These are phyloP conservation scores for Caenorhabditis briggsae DNA, from an alignment of 1,140 invertebrate genomes.

Conservation along the genomic window DNA sequence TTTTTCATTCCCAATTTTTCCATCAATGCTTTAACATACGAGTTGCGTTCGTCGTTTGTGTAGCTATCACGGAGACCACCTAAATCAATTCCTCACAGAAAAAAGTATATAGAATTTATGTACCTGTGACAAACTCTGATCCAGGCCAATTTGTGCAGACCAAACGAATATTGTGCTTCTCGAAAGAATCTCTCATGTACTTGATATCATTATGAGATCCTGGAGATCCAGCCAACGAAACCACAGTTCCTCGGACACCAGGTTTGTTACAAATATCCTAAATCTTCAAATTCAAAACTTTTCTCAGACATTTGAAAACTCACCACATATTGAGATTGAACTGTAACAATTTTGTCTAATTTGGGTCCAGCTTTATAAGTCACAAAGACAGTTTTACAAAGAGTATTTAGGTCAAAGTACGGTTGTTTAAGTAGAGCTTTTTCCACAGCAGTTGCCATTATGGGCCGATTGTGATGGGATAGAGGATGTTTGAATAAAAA, in stretches of 20 bases:
- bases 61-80: constrained; percentile 2
- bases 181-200: constrained; percentile 33
- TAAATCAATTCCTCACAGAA: neutral
- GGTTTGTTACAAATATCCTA: constrained; percentile 40
- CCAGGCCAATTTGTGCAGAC: constrained; percentile 24
- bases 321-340: constrained; percentile 31
- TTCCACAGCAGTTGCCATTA: constrained; percentile 29
- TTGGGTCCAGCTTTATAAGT: constrained; percentile 30
- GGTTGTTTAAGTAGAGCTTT: constrained; percentile 4
- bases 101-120: neutral
- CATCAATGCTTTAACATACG: constrained; percentile 5
- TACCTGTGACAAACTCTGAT: constrained; percentile 39
- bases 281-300: neutral
- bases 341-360: constrained; percentile 12
- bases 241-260: constrained; percentile 6
- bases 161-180: constrained; percentile 39
- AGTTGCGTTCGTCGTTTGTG: constrained; percentile 46
- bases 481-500: neutral
- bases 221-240: constrained; percentile 4
- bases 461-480: neutral
- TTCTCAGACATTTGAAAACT: neutral
- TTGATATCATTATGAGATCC: constrained; percentile 39
- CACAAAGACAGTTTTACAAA: constrained; percentile 40
- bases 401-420: constrained; percentile 34
- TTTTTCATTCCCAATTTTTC: constrained; percentile 45